A percentile compares a stretch with the other conserved stretches of the same genome.
These are phyloP conservation scores for Lordiphosa clarofinis DNA, from an alignment of 1,140 invertebrate genomes.

Conservation along the genomic window DNA sequence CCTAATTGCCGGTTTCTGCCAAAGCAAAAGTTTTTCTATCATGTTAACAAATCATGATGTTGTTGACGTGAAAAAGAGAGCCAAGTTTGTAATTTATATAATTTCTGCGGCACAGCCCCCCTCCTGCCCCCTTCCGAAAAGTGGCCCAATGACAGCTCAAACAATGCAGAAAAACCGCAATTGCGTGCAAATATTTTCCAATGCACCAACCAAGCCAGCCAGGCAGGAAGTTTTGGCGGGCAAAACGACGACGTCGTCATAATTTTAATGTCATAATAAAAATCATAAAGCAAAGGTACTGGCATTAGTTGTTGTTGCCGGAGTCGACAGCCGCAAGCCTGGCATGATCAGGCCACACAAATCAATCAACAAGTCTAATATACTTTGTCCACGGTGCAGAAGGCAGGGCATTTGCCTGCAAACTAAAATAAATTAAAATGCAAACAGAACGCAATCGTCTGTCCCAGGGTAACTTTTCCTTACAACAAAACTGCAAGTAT, in stretches of 20 bases:
- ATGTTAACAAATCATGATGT: slow-evolving; percentile 73
- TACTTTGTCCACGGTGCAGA: neutral
- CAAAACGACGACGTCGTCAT: slow-evolving; percentile 41
- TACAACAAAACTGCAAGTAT: slow-evolving; percentile 14
- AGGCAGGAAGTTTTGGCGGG: slow-evolving; percentile 54
- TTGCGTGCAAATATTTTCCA: slow-evolving; percentile 77
- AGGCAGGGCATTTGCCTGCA: slow-evolving; percentile 3
- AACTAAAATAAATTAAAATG: slow-evolving; percentile 72
- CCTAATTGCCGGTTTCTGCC: slow-evolving; percentile 36
- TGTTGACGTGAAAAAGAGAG: slow-evolving; percentile 43
- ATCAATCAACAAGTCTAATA: slow-evolving; percentile 32
- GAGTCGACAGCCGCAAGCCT: slow-evolving; percentile 14
- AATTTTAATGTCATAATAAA: slow-evolving; percentile 78
- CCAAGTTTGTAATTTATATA: slow-evolving; percentile 71
- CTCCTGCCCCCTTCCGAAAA: neutral
- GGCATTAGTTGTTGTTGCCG: slow-evolving; percentile 1
- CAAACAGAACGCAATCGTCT: slow-evolving; percentile 38
- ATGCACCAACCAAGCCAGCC: slow-evolving; percentile 35
- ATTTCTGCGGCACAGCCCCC: slow-evolving; percentile 58
- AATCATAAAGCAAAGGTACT: slow-evolving; percentile 32
- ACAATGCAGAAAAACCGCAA: slow-evolving; percentile 74
- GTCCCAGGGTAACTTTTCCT: neutral
- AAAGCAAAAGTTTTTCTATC: slow-evolving; percentile 58
- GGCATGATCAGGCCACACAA: slow-evolving; percentile 49
- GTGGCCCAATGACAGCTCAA: slow-evolving; percentile 57